Conservation (phyloP, 2,113 vertebrate species). For the Spilogale gracilis region DNA sequence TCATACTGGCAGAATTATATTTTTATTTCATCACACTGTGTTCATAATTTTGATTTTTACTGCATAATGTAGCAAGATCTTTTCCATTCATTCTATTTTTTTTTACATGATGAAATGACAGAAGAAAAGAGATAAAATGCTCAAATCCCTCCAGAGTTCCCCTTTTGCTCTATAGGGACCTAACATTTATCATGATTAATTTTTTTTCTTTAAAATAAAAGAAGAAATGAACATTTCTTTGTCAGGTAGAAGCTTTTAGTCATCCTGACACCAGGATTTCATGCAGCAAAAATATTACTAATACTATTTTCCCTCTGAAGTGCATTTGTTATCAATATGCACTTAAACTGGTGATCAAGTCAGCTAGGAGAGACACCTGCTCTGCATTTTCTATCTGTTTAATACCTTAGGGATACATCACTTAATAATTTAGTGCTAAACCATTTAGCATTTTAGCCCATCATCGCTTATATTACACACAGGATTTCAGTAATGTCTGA, state of each 20-base stretch:
- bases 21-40: constrained; percentile 68
- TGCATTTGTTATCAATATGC: constrained; percentile 90
- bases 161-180: constrained; percentile 81
- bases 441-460: constrained; percentile 93
- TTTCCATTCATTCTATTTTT: constrained; percentile 71
- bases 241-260: constrained; percentile 89
- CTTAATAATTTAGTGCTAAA: constrained; percentile 93
- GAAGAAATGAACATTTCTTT: constrained; percentile 84
- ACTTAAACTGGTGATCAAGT: constrained; percentile 89
- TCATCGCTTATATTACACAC: constrained; percentile 92
- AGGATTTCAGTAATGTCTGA: constrained; percentile 92
- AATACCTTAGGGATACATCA: constrained; percentile 91
- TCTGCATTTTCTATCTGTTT: constrained; percentile 90
- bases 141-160: constrained; percentile 66
- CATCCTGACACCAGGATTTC: constrained; percentile 87
- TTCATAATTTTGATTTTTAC: constrained; percentile 60
- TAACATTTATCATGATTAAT: constrained; percentile 82
- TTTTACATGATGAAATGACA: neutral
- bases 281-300: constrained; percentile 89
- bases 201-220: constrained; percentile 60
- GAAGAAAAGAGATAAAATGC: constrained; percentile 23
- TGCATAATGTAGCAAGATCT: neutral
- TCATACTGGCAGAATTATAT: constrained; percentile 67
- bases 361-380: constrained; percentile 90
- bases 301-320: constrained; percentile 89